Percentiles rank a stretch among this genome's conserved stretches.
These are phyloP conservation scores for Agrenia bidenticulata DNA, from an alignment of 2,888 invertebrate genomes.

Conservation along the genomic window DNA sequence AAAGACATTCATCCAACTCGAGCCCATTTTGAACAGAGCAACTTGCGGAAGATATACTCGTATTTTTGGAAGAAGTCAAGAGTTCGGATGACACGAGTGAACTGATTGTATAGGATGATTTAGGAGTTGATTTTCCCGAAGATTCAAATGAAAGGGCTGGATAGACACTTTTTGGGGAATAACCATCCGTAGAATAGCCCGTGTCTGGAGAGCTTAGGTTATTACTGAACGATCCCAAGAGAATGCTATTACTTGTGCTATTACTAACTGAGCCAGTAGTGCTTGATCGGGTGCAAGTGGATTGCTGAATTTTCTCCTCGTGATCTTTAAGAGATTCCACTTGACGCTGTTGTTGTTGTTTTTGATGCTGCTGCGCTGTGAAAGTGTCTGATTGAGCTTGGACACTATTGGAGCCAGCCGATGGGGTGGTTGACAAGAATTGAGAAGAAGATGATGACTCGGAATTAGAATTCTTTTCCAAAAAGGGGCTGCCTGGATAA, in stretches of 20 bases:
- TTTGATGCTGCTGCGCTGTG: constrained; percentile 3
- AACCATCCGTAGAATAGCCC: constrained; percentile 53
- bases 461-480: constrained; percentile 33
- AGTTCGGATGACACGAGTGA: constrained; percentile 50
- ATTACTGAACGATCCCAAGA: constrained; percentile 49
- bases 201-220: constrained; percentile 53
- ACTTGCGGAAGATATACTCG: constrained; percentile 31
- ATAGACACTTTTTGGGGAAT: constrained; percentile 52
- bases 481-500: constrained; percentile 4
- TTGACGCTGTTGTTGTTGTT: not conserved
- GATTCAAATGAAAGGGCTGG: constrained; percentile 51
- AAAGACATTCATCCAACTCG: constrained; percentile 38
- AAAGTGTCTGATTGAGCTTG: not conserved
- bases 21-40: constrained; percentile 47
- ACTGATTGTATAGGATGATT: constrained; percentile 52
- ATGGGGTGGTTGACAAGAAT: constrained; percentile 8
- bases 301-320: constrained; percentile 20
- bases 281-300: constrained; percentile 21
- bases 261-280: constrained; percentile 35
- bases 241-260: constrained; percentile 38
- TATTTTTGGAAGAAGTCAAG: constrained; percentile 19
- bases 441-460: constrained; percentile 8
- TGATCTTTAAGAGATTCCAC: not conserved
- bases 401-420: not conserved
- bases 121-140: constrained; percentile 46